Evolutionary conservation across 2,797 vertebrate genomes (phyloP).

Genomic region (Sebastes goodei): DNA sequence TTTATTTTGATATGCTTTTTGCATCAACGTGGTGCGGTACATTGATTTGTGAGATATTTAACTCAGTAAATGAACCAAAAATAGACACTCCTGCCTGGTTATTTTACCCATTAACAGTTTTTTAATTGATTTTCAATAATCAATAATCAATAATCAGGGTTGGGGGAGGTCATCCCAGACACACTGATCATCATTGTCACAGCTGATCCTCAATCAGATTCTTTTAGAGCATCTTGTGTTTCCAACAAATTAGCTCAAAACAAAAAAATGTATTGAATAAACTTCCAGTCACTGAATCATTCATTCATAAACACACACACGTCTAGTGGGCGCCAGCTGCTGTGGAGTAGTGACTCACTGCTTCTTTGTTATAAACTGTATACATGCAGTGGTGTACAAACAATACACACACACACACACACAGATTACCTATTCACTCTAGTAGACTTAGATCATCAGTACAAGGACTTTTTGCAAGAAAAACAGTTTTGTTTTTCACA

Average conservation of each 20-base stretch:
- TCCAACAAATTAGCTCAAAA: not conserved
- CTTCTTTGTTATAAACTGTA: slow-evolving; percentile 4
- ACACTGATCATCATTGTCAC: not conserved
- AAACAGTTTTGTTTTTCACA: not conserved
- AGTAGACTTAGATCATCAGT: not conserved
- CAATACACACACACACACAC: not conserved
- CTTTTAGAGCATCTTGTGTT: not conserved
- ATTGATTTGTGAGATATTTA: not conserved
- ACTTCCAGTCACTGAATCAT: not conserved
- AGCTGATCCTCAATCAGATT: not conserved
- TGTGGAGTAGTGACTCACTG: slow-evolving; percentile 23
- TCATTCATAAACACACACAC: not conserved
- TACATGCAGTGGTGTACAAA: not conserved
- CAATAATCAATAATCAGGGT: not conserved
- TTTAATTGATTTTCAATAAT: not conserved
- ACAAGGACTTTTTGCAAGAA: not conserved
- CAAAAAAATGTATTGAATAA: not conserved
- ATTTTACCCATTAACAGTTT: not conserved
- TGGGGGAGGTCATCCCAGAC: not conserved
- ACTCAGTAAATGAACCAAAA: not conserved
- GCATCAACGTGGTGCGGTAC: not conserved
- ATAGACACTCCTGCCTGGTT: not conserved
- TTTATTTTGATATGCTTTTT: not conserved
- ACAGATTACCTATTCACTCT: not conserved
- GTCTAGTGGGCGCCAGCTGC: not conserved